phyloP scores from a whole-genome alignment of 2,888 invertebrate species.

The Mechanitis mazaeus region DNA sequence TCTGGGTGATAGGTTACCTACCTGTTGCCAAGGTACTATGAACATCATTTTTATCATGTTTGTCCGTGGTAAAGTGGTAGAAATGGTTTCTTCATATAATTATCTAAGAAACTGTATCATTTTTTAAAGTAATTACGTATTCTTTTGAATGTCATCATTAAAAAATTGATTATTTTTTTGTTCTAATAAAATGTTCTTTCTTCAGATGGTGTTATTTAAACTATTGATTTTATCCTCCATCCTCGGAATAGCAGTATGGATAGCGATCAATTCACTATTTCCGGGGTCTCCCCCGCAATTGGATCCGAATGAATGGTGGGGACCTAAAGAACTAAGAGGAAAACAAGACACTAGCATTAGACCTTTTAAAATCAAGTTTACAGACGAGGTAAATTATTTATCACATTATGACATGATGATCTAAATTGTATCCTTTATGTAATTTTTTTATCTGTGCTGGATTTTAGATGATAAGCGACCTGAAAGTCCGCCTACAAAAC shows the following conservation, averaged over 20 bases:
- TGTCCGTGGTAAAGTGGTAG: too few species aligned
- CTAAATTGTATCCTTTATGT: not conserved
- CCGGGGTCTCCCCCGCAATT: slow-evolving; percentile 36
- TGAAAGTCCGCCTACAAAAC: slow-evolving; percentile 48
- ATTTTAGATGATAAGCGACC: slow-evolving; percentile 54
- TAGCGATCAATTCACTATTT: slow-evolving; percentile 15
- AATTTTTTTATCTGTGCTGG: not conserved
- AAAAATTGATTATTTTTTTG: not conserved
- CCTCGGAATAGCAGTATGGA: slow-evolving; percentile 16
- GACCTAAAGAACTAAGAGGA: slow-evolving; percentile 49
- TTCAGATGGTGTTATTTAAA: slow-evolving; percentile 11
- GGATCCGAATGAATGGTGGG: slow-evolving; percentile 74
- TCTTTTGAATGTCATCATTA: not conserved
- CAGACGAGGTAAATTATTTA: slow-evolving; percentile 22
- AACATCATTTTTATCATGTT: too few species aligned
- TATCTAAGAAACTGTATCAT: not conserved
- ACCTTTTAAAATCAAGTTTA: slow-evolving; percentile 73
- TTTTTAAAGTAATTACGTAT: not conserved
- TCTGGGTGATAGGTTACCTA: too few species aligned
- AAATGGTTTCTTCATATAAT: too few species aligned
- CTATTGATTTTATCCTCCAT: slow-evolving; percentile 3
- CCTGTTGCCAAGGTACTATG: too few species aligned
- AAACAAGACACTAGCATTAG: slow-evolving; percentile 66
- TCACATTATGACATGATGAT: not conserved
- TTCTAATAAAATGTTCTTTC: not conserved